Base-by-base conservation (phyloP, 2,888 invertebrate species). In the Drosophila nr. perissopoda region DNA sequence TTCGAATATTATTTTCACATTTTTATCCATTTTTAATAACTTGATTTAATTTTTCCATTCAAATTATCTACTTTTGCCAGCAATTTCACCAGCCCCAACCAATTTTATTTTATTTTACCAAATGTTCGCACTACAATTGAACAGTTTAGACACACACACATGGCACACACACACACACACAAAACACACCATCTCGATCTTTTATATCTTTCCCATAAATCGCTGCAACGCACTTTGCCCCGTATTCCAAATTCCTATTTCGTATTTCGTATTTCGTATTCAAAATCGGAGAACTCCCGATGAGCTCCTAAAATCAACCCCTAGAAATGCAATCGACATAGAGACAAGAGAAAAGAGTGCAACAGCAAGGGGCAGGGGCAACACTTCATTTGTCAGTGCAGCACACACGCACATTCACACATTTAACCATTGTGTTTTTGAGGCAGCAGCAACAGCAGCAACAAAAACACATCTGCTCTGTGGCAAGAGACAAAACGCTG, bases 311-410 rank as follows among this genome's bases (percentile, higher is more conserved):
- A 21, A 29, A 82, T 21, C 82, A 70, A 82, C 82, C 82, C 87
- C 76, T 83, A 57, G 25, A 74, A 73, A 52, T 68, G 58, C 49
- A 59, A 58, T 62, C 21, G 18, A 13, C 13, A 52, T 0, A 0
- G 57, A 67, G 60, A 67, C 53, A 58, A 60, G 69, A 56, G 67
- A 65, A 60, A 42, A 53, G 62, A 71, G 76, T 76, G 69, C 82
- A 75, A 66, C 65, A 74, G 61, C 27, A 52, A 56, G 67, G 18
- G 68, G 45, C 69, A 77, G 45, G 64, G 38, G 66, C 67, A 84
- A 79, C 79, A 85, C 78, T 83, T 83, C 78, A 85, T 87, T 80
- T 87, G 85, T 82, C 82, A 77, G 85, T 85, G 69, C 59, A 73
- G 64, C 27, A 69, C 72, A 69, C 72, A 69, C 27, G 68, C 72